Evolutionary conservation across 2,888 invertebrate species (phyloP).

Genomic region (Dioctria linearis): DNA sequence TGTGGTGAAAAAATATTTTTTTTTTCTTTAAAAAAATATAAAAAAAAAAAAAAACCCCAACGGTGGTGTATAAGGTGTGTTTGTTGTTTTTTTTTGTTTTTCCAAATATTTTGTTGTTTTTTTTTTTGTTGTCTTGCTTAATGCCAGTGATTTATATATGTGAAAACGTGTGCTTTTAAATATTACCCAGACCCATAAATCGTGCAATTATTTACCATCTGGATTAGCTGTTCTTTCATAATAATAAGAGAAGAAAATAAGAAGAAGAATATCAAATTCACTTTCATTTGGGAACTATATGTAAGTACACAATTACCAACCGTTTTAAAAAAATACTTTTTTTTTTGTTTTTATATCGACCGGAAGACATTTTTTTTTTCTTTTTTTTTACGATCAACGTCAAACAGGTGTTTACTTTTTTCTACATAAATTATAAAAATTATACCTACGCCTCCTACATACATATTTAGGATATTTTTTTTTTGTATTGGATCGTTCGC

Average conservation of each 20-base stretch:
- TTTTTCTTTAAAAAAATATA: too few relatives aligned
- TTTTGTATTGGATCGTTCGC: not conserved
- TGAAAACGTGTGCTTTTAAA: constrained; percentile 1
- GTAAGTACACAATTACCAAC: not conserved
- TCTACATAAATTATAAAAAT: not conserved
- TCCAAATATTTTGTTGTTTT: too few relatives aligned
- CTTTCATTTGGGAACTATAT: not conserved
- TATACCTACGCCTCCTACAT: not conserved
- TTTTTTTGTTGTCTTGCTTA: not conserved
- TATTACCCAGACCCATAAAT: not conserved
- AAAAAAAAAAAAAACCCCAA: not conserved
- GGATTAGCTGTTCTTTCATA: not conserved
- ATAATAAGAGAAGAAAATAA: not conserved
- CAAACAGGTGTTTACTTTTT: constrained; percentile 49
- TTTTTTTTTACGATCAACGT: constrained; percentile 11
- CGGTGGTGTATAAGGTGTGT: not conserved
- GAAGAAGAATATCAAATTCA: not conserved
- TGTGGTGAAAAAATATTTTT: not conserved
- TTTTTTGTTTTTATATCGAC: too few relatives aligned
- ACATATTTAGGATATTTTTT: not conserved
- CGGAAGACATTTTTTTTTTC: not conserved
- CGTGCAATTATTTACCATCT: constrained; percentile 6
- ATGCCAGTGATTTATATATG: constrained; percentile 5
- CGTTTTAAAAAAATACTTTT: too few relatives aligned
- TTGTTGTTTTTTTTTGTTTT: not conserved